These are phyloP conservation scores for Dinocampus coccinellae DNA, from an alignment of 2,888 invertebrate species.

Conservation along the genomic window DNA sequence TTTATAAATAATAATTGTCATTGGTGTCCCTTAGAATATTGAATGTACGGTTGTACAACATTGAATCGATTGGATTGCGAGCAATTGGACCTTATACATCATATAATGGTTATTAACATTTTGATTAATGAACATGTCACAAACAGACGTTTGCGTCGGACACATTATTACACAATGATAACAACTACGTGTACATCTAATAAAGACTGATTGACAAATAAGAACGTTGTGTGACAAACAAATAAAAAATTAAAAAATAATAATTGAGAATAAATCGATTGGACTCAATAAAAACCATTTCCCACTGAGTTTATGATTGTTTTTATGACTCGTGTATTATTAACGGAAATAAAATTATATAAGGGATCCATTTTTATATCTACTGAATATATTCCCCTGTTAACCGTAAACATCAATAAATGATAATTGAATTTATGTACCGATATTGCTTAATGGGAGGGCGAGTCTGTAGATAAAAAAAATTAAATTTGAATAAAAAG, in stretches of 20 bases:
- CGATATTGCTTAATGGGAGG: slow-evolving; percentile 45
- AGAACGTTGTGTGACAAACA: slow-evolving; percentile 23
- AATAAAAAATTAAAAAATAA: too few species aligned
- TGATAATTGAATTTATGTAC: slow-evolving; percentile 48
- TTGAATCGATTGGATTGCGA: background rate
- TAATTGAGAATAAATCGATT: slow-evolving; percentile 21
- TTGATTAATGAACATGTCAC: slow-evolving; percentile 29
- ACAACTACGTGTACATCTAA: slow-evolving; percentile 34
- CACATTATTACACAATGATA: slow-evolving; percentile 10
- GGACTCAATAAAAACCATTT: background rate
- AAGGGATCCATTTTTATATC: slow-evolving; percentile 10
- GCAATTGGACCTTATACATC: background rate
- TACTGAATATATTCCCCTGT: slow-evolving; percentile 43
- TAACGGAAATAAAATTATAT: slow-evolving; percentile 1
- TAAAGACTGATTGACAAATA: slow-evolving; percentile 36
- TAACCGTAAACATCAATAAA: background rate
- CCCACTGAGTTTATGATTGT: background rate
- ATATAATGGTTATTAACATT: slow-evolving; percentile 5
- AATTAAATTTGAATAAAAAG: background rate
- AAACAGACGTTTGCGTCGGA: slow-evolving; percentile 7
- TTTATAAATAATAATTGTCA: slow-evolving; percentile 1
- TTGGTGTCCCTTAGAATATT: background rate
- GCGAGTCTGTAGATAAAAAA: background rate
- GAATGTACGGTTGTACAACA: background rate
- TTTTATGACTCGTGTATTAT: background rate